phyloP scores from a whole-genome alignment of 1,140 invertebrate genomes.

The Hypsibius dujardini region DNA sequence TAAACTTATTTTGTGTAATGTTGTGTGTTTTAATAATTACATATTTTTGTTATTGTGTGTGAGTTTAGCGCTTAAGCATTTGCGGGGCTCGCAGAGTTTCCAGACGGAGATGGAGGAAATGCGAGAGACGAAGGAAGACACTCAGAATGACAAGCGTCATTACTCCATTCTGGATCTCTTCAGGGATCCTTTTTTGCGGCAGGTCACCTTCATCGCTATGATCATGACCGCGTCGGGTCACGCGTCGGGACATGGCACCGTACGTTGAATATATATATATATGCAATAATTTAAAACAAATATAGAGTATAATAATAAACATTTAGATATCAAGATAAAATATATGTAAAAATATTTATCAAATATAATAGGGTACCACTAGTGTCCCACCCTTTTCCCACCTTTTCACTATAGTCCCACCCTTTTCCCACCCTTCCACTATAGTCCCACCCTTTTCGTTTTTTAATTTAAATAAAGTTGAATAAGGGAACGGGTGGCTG shows the following conservation, averaged over 20 bases:
- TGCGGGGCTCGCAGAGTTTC: constrained; percentile 35
- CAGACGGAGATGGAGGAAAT: constrained; percentile 32
- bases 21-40: too few species aligned
- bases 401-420: too few species aligned
- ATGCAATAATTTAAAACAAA: constrained; percentile 17
- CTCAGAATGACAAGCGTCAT: constrained; percentile 11
- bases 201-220: constrained; percentile 51
- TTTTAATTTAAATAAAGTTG: too few species aligned
- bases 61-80: constrained; percentile 36
- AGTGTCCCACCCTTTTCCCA: too few species aligned
- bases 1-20: too few species aligned
- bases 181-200: constrained; percentile 34
- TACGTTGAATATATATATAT: constrained; percentile 18
- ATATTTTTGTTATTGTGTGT: too few species aligned
- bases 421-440: too few species aligned
- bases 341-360: background rate
- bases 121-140: constrained; percentile 20
- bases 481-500: too few species aligned
- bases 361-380: too few species aligned
- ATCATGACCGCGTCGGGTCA: constrained; percentile 61
- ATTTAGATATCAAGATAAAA: background rate
- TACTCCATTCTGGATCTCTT: constrained; percentile 20
- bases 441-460: too few species aligned
- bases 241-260: constrained; percentile 52
- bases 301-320: background rate